These are phyloP conservation scores for Psittacula derbiana DNA, from an alignment of 2,797 vertebrate genomes.

Conservation along the genomic window DNA sequence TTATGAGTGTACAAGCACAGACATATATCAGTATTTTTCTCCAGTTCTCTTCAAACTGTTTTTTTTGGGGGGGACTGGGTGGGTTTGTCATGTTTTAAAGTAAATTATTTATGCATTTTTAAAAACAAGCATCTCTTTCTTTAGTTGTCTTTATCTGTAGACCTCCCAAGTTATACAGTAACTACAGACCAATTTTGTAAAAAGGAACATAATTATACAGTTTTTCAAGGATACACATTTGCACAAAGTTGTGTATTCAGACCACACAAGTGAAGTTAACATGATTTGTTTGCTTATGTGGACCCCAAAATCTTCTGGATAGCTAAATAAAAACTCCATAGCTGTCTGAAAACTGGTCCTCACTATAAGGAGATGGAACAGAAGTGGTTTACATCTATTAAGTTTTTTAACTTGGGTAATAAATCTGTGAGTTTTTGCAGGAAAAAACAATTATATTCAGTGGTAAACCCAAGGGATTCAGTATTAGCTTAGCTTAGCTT, in stretches of 20 bases:
- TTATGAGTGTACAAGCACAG: conserved; percentile 46
- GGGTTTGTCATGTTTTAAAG: conserved; percentile 37
- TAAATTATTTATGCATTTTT: conserved; percentile 48
- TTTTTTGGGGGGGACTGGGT: not conserved
- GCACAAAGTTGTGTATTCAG: not conserved
- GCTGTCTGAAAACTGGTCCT: not conserved
- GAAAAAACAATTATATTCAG: not conserved
- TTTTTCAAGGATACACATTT: not conserved
- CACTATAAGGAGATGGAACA: not conserved
- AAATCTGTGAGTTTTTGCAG: not conserved
- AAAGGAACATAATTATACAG: not conserved
- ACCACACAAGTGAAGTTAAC: not conserved
- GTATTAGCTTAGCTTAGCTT: not conserved
- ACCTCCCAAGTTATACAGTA: not conserved
- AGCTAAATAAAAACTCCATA: not conserved
- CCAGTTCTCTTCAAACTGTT: not conserved
- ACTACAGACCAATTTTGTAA: not conserved
- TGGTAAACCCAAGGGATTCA: not conserved
- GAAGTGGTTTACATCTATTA: not conserved
- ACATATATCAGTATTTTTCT: conserved; percentile 46
- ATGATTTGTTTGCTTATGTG: not conserved
- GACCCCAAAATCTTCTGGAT: not conserved
- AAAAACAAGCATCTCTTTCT: conserved; percentile 15
- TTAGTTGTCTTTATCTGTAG: conserved; percentile 44
- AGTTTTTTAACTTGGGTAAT: not conserved